Conservation (phyloP, 2,113 vertebrate genomes). For the Prionailurus bengalensis region DNA sequence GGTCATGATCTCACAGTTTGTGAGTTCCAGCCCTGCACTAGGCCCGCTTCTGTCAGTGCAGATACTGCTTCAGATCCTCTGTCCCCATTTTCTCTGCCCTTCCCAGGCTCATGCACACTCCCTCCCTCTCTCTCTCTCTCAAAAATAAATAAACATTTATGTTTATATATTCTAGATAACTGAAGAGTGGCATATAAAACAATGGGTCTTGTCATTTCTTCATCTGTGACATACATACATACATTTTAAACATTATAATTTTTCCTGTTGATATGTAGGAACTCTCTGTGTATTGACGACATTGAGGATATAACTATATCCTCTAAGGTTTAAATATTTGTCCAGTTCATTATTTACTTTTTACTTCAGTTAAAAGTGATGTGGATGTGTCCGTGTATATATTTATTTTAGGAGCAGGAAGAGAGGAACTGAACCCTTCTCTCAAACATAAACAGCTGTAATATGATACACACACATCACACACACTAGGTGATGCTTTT, state of each 20-base stretch:
- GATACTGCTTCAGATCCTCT: too few relatives aligned
- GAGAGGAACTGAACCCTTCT: neutral
- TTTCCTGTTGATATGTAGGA: conserved; percentile 1
- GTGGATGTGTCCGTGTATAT: neutral
- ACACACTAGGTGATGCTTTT: neutral
- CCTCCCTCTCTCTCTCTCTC: too few relatives aligned
- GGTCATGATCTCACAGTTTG: too few relatives aligned
- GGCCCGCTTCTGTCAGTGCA: too few relatives aligned
- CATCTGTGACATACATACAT: neutral
- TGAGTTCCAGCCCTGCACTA: too few relatives aligned
- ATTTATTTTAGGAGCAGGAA: neutral
- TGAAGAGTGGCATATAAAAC: neutral
- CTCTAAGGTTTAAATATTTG: conserved; percentile 30
- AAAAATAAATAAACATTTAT: neutral
- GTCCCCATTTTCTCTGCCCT: too few relatives aligned
- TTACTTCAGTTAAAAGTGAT: conserved; percentile 21
- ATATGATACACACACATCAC: neutral
- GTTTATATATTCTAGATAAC: neutral
- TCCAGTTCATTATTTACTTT: conserved; percentile 41
- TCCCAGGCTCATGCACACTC: too few relatives aligned
- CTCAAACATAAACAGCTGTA: conserved; percentile 34
- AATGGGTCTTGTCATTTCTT: neutral
- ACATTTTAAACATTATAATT: conserved; percentile 8
- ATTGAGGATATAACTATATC: conserved; percentile 33
- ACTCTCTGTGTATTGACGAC: neutral